Conservation (phyloP, 2,888 invertebrate species). For the Sepiola atlantica region DNA sequence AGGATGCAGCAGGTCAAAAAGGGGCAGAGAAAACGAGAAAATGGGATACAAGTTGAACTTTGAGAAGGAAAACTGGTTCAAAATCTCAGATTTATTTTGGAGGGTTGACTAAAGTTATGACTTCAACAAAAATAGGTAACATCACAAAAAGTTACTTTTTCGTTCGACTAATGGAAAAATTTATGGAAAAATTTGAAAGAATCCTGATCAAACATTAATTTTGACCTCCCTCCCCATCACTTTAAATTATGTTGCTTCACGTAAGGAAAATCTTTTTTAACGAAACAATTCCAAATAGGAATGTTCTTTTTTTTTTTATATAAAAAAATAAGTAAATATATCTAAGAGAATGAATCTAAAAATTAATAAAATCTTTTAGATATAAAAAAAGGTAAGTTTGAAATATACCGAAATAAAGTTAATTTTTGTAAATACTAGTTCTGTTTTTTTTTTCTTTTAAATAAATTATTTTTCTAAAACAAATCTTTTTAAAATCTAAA, state of each 20-base stretch:
- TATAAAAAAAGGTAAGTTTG: background rate
- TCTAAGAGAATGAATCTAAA: background rate
- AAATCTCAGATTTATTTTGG: background rate
- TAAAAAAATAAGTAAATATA: background rate
- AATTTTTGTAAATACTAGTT: background rate
- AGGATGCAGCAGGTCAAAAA: background rate
- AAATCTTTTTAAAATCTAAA: background rate
- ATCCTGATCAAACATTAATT: background rate
- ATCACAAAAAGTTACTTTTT: constrained; percentile 2
- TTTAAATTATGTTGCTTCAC: background rate
- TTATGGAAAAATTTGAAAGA: background rate
- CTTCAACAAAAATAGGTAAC: background rate
- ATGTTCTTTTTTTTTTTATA: background rate
- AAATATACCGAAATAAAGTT: background rate
- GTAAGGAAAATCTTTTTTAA: background rate
- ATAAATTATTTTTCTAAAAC: background rate
- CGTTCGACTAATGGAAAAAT: background rate
- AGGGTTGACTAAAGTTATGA: background rate
- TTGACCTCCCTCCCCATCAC: background rate
- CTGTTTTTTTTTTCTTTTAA: background rate
- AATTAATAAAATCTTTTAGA: background rate
- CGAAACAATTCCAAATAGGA: background rate
- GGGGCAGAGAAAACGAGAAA: constrained; percentile 6
- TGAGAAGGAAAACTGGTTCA: background rate
- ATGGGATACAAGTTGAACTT: background rate